Percentiles rank a stretch among this genome's conserved stretches.
Conservation (phyloP, 2,113 vertebrate genomes). For the Calyptomena viridis region DNA sequence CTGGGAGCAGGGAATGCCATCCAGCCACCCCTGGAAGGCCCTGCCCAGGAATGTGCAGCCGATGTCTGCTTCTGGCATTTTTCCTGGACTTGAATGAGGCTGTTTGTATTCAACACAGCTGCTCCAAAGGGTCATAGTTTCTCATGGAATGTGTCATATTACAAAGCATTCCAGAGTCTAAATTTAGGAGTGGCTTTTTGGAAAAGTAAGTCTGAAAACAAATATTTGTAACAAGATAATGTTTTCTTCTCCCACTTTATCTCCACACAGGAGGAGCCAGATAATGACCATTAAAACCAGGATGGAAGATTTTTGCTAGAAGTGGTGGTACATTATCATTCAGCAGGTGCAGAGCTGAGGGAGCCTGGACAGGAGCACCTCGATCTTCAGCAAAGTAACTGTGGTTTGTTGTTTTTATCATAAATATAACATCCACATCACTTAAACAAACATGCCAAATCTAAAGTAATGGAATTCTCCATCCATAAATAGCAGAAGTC, state of each 20-base stretch:
- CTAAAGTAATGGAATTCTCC: background rate
- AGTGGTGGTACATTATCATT: background rate
- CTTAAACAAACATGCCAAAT: background rate
- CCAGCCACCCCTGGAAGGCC: background rate
- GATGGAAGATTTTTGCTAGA: background rate
- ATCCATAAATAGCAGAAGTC: background rate
- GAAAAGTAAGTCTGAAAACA: background rate
- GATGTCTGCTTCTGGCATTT: background rate
- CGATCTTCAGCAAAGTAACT: background rate
- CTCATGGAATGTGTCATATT: background rate
- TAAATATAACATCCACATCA: background rate
- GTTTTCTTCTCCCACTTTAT: background rate
- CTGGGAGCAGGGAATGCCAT: background rate
- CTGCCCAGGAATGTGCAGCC: background rate
- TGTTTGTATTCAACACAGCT: background rate
- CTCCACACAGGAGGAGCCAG: background rate
- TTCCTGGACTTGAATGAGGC: background rate
- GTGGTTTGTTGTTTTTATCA: background rate
- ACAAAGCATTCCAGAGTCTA: slow-evolving; percentile 4
- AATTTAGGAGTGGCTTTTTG: background rate
- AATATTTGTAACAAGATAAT: background rate
- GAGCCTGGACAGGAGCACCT: background rate
- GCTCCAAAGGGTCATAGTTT: background rate
- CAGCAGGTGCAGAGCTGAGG: background rate
- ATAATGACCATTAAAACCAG: background rate